phyloP scores from a whole-genome alignment of 53 echinoderm and acorn worm genomes.

The Patiria pectinifera region DNA sequence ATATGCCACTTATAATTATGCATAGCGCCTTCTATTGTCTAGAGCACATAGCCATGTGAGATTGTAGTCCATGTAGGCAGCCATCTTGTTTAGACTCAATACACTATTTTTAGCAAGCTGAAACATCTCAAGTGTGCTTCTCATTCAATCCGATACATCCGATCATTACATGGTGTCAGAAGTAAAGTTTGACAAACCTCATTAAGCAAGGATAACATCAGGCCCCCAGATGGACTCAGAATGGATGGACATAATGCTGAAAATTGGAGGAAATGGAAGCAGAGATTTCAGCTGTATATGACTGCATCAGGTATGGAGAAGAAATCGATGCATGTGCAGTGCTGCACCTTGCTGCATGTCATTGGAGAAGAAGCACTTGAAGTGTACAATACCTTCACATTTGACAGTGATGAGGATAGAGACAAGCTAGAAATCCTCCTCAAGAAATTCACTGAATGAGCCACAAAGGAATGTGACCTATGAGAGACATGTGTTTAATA shows the following conservation, averaged over 20 bases:
- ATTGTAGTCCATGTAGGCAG: no score
- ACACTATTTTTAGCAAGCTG: no score
- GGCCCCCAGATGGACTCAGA: not conserved
- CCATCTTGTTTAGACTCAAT: no score
- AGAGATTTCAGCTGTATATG: no score
- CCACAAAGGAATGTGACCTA: conserved; percentile 59
- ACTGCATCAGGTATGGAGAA: not conserved
- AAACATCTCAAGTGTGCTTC: no score
- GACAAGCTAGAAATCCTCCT: conserved; percentile 13
- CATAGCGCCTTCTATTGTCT: no score
- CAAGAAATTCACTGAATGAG: conserved; percentile 39
- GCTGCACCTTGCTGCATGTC: conserved; percentile 12
- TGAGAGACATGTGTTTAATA: conserved; percentile 63
- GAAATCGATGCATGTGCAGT: not conserved
- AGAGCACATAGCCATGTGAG: no score
- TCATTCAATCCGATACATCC: no score
- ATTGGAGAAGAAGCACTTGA: not conserved
- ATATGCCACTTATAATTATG: no score
- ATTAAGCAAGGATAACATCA: not conserved
- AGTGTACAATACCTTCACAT: conserved; percentile 4
- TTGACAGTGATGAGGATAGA: not conserved
- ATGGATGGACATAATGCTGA: conserved; percentile 2
- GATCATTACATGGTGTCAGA: conserved; percentile 18
- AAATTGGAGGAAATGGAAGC: conserved; percentile 18
- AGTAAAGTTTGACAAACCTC: not conserved